Conservation (phyloP, 2,113 vertebrate genomes). For the Tetrax tetrax region DNA sequence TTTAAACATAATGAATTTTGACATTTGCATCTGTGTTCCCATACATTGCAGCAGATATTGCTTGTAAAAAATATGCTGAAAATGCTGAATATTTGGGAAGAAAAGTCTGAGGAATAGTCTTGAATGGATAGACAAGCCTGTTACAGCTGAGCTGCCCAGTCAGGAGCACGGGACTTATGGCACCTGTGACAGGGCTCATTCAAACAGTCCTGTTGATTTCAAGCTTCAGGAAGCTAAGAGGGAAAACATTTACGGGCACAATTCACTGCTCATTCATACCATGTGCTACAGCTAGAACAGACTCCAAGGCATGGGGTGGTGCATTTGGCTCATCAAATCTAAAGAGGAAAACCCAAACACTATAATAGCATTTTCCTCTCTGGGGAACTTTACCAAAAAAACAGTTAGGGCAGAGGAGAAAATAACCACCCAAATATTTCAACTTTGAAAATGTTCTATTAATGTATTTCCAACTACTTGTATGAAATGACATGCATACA, state of each 20-base stretch:
- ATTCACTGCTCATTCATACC: neutral
- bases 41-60: neutral
- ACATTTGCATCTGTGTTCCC: neutral
- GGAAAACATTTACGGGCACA: neutral
- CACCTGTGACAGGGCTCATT: neutral
- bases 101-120: neutral
- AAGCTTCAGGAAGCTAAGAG: neutral
- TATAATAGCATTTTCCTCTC: neutral
- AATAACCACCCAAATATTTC: slow-evolving; percentile 7
- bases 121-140: neutral
- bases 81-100: neutral
- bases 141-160: neutral
- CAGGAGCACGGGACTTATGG: neutral
- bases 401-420: neutral
- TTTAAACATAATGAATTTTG: neutral
- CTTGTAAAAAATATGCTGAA: neutral
- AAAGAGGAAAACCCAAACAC: neutral
- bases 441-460: slow-evolving; percentile 19
- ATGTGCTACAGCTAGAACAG: neutral
- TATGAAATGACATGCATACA: slow-evolving; percentile 17
- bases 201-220: neutral
- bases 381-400: neutral
- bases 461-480: slow-evolving; percentile 18
- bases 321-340: neutral
- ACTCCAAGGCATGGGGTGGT: neutral